Evolutionary conservation across 1,140 invertebrate species (phyloP).

Genomic region (Brachionus manjavacas): DNA sequence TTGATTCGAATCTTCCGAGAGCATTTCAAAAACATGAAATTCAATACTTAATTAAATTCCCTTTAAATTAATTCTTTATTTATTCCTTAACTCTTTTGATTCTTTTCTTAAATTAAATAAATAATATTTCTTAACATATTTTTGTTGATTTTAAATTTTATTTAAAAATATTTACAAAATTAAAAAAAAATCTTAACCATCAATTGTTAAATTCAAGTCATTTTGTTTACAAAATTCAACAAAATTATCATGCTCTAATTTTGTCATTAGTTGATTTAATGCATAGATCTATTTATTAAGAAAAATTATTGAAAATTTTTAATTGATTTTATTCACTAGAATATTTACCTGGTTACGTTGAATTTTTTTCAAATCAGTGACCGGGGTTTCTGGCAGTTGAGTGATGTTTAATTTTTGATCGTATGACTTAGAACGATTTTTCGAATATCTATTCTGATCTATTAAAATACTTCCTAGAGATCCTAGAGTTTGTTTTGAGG

Average conservation of each 20-base stretch:
- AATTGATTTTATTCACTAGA: neutral
- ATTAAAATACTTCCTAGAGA: neutral
- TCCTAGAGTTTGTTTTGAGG: neutral
- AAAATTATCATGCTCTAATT: conserved; percentile 40
- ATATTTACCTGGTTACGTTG: neutral
- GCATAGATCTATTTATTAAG: neutral
- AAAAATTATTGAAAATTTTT: neutral
- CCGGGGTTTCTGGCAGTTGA: neutral
- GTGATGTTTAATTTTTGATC: neutral
- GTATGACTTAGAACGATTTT: neutral
- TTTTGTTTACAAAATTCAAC: neutral
- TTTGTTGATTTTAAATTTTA: neutral
- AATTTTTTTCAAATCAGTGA: neutral
- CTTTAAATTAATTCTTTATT: no score
- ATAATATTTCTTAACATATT: no score
- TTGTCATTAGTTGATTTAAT: conserved; percentile 12
- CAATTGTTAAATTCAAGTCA: neutral
- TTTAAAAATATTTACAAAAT: neutral
- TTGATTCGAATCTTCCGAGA: no score
- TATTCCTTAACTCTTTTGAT: no score
- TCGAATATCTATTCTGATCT: neutral
- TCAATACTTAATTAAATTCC: no score
- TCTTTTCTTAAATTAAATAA: no score
- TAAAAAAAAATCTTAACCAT: neutral
- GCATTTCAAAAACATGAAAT: no score